Percentiles rank a stretch among this genome's conserved stretches.
phyloP scores from a whole-genome alignment of 2,113 vertebrate species.

The Oncorhynchus keta region DNA sequence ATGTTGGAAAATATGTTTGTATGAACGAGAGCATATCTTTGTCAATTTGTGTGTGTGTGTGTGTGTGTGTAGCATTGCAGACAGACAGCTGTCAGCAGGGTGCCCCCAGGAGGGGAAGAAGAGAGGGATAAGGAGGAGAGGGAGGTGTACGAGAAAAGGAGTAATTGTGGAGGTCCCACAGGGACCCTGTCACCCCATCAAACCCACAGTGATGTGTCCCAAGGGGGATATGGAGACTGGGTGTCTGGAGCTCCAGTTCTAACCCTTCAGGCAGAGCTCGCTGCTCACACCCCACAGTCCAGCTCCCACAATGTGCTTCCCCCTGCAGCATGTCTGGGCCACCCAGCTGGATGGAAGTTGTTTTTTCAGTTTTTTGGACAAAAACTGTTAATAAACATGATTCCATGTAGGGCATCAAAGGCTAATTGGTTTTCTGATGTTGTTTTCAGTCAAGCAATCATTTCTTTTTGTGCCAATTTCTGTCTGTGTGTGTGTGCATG shows the following conservation, averaged over 20 bases:
- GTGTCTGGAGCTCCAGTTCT: constrained; percentile 34
- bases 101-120: too few relatives aligned
- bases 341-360: too few relatives aligned
- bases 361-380: too few relatives aligned
- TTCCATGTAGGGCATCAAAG: constrained; percentile 6
- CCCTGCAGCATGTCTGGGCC: constrained; percentile 36
- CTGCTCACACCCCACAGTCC: constrained; percentile 3
- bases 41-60: too few relatives aligned
- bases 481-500: background rate
- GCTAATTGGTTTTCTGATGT: constrained; percentile 4
- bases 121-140: background rate
- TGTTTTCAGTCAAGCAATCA: background rate
- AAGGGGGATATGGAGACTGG: background rate
- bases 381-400: too few relatives aligned
- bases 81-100: too few relatives aligned
- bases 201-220: constrained; percentile 12
- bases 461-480: background rate
- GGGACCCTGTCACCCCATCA: constrained; percentile 40
- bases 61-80: constrained; percentile 7
- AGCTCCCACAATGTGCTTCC: constrained; percentile 41
- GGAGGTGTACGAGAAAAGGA: too few relatives aligned
- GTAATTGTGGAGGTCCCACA: background rate
- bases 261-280: background rate
- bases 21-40: too few relatives aligned
- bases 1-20: too few relatives aligned